phyloP scores from a whole-genome alignment of 1,140 invertebrate genomes.

The Laodelphax striatellus region DNA sequence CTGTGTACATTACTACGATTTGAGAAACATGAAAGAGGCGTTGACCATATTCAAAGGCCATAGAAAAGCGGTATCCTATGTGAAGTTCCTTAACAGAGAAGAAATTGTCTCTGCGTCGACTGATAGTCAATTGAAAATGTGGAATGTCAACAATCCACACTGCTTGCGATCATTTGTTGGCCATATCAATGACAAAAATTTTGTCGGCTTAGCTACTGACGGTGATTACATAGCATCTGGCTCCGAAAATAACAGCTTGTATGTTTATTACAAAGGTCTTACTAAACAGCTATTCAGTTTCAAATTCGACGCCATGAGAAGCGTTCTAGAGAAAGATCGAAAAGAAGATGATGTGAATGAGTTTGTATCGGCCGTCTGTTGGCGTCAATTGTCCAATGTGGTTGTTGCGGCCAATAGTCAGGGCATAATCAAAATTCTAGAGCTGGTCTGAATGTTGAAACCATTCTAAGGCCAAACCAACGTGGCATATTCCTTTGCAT shows the following conservation, averaged over 20 bases:
- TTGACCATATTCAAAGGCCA: conserved; percentile 83
- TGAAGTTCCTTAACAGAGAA: conserved; percentile 81
- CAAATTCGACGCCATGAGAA: conserved; percentile 76
- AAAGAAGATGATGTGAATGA: conserved; percentile 79
- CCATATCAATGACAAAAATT: conserved; percentile 94
- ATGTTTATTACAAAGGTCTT: conserved; percentile 87
- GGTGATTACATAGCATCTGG: conserved; percentile 92
- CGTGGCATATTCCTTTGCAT: too few relatives aligned
- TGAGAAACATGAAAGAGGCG: conserved; percentile 73
- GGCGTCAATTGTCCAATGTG: conserved; percentile 76
- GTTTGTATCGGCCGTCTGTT: conserved; percentile 93
- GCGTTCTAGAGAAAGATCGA: conserved; percentile 66
- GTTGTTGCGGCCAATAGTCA: conserved; percentile 92
- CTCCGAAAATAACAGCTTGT: conserved; percentile 90
- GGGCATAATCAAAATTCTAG: conserved; percentile 81
- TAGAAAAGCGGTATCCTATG: conserved; percentile 91
- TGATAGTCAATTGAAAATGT: conserved; percentile 88
- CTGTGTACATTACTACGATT: conserved; percentile 93
- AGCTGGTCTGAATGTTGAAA: conserved; percentile 45
- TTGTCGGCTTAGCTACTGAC: conserved; percentile 91
- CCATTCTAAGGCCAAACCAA: too few relatives aligned
- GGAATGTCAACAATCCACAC: conserved; percentile 72
- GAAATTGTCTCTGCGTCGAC: conserved; percentile 92
- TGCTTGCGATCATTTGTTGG: conserved; percentile 83
- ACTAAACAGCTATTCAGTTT: conserved; percentile 79